These are phyloP conservation scores for Apostichopus californicus DNA, from an alignment of 35 echinoderm and acorn worm genomes.

Conservation along the genomic window DNA sequence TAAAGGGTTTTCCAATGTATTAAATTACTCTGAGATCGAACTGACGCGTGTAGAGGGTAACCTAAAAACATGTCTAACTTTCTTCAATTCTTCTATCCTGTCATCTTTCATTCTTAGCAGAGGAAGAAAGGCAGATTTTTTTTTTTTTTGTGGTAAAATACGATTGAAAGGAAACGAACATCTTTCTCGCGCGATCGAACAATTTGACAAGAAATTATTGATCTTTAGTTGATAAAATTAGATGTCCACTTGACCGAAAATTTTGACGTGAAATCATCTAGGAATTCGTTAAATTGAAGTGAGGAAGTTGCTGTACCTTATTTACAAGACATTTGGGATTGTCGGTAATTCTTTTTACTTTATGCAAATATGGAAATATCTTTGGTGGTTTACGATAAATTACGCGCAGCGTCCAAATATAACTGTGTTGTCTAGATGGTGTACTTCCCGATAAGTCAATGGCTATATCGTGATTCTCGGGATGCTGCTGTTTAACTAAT, in stretches of 20 bases:
- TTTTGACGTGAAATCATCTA: constrained; percentile 34
- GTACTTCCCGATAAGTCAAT: background rate
- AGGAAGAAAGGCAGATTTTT: background rate
- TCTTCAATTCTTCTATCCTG: constrained; percentile 1
- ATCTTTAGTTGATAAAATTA: constrained; percentile 42
- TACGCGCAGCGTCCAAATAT: background rate
- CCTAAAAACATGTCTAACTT: constrained; percentile 25
- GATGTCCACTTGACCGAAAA: constrained; percentile 50
- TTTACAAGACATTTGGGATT: constrained; percentile 18
- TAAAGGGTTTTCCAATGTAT: constrained; percentile 6
- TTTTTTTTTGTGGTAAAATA: background rate
- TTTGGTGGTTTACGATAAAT: background rate
- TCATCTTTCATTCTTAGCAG: background rate
- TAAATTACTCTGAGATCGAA: constrained; percentile 15
- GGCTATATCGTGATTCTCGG: too few relatives aligned
- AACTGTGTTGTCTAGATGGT: background rate
- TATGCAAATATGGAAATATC: background rate
- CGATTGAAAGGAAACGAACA: background rate
- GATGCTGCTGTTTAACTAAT: too few relatives aligned
- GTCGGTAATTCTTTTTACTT: background rate
- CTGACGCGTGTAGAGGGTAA: constrained; percentile 25
- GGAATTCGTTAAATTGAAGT: constrained; percentile 48
- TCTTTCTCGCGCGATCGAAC: constrained; percentile 15
- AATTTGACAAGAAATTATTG: constrained; percentile 37
- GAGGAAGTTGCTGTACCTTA: background rate